phyloP scores from a whole-genome alignment of 1,140 invertebrate species.

The Mylabris phalerata region DNA sequence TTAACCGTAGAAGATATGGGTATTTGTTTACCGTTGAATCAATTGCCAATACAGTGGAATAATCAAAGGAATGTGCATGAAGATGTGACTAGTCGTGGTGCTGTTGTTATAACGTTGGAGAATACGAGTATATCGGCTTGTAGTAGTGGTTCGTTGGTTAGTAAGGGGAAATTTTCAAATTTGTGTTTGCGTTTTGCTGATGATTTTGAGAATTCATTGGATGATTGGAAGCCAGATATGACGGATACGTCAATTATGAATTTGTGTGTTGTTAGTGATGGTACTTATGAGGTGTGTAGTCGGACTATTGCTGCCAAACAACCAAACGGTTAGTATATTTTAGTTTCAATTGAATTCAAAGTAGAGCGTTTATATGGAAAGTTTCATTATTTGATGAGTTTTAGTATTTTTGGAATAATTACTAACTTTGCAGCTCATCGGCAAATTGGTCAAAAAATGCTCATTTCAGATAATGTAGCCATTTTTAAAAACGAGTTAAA shows the following conservation, averaged over 20 bases:
- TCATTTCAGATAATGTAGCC: too few relatives aligned
- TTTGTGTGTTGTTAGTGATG: slow-evolving; percentile 93
- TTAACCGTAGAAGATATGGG: slow-evolving; percentile 95
- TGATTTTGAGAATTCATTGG: slow-evolving; percentile 91
- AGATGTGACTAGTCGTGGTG: slow-evolving; percentile 66
- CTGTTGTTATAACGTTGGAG: slow-evolving; percentile 90
- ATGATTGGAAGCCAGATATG: slow-evolving; percentile 94
- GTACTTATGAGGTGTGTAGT: slow-evolving; percentile 95
- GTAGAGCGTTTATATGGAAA: too few relatives aligned
- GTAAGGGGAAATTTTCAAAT: slow-evolving; percentile 73
- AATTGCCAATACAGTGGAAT: slow-evolving; percentile 59
- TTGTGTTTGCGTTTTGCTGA: slow-evolving; percentile 91
- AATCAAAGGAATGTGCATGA: slow-evolving; percentile 62
- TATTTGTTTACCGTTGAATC: slow-evolving; percentile 87
- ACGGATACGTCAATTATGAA: slow-evolving; percentile 83
- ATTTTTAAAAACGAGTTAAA: too few relatives aligned
- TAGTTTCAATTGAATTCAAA: background rate
- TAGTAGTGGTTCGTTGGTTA: slow-evolving; percentile 71
- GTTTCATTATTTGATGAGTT: too few relatives aligned
- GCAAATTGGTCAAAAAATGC: too few relatives aligned
- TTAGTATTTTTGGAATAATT: too few relatives aligned
- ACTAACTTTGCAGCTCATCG: too few relatives aligned
- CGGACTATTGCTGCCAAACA: slow-evolving; percentile 76
- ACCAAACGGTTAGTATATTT: slow-evolving; percentile 48
- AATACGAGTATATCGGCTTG: slow-evolving; percentile 89